A percentile compares a stretch with the other conserved stretches of the same genome.
Evolutionary conservation across 2,113 vertebrate genomes (phyloP).

Genomic region (Indri indri): DNA sequence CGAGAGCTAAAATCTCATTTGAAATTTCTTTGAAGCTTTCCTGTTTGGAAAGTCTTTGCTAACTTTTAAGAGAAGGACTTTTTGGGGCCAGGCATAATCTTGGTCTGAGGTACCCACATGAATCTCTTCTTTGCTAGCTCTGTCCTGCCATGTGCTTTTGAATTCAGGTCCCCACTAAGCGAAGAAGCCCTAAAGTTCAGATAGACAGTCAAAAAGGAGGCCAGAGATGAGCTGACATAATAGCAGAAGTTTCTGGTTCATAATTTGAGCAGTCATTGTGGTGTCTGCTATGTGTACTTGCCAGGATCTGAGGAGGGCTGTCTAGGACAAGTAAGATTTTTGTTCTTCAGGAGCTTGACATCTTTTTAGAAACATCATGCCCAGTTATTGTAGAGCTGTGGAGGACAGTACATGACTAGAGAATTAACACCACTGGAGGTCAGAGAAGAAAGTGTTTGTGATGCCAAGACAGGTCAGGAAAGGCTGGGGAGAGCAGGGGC

Average conservation of each 20-base stretch:
- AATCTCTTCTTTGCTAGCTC: not conserved
- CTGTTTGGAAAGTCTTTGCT: slow-evolving; percentile 41
- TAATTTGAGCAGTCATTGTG: not conserved
- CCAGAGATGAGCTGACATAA: not conserved
- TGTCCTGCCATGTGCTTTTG: not conserved
- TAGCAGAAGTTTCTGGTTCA: not conserved
- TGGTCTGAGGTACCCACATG: not conserved
- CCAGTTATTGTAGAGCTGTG: not conserved
- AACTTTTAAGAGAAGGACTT: slow-evolving; percentile 58
- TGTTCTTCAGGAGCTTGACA: not conserved
- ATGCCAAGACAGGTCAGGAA: not conserved
- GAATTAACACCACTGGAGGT: not conserved
- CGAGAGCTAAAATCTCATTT: slow-evolving; percentile 66
- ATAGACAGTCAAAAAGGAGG: not conserved
- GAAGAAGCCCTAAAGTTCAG: not conserved
- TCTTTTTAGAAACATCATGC: not conserved
- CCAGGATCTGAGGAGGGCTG: not conserved
- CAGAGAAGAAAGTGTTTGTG: not conserved
- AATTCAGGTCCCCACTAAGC: not conserved
- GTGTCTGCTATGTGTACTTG: not conserved
- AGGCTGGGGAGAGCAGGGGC: not conserved
- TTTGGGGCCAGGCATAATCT: not conserved
- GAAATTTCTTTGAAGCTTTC: slow-evolving; percentile 33
- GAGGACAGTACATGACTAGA: not conserved
- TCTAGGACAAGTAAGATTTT: not conserved